Evolutionary conservation across 2,888 invertebrate species (phyloP).

Genomic region (Amphipyra berbera): DNA sequence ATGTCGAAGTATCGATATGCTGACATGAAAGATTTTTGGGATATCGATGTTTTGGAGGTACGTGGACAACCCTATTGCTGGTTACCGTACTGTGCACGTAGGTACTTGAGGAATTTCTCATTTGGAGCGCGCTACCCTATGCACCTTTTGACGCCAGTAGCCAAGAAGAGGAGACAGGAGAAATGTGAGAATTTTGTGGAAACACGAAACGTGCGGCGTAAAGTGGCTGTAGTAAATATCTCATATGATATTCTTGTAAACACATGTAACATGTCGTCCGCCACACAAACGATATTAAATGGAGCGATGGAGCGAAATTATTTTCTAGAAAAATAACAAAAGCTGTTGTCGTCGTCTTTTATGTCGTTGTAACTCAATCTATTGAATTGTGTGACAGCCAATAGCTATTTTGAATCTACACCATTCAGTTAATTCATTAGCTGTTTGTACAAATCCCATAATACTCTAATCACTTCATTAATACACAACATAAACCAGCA

Average conservation of each 20-base stretch:
- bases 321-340: too few species aligned
- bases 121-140: constrained; percentile 73
- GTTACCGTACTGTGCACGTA: constrained; percentile 60
- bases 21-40: background rate
- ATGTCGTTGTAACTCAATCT: too few species aligned
- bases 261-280: background rate
- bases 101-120: constrained; percentile 80
- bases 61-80: constrained; percentile 58
- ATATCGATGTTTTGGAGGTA: constrained; percentile 33
- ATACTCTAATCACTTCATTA: constrained; percentile 26
- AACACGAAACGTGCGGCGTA: constrained; percentile 20
- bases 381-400: too few species aligned
- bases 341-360: too few species aligned
- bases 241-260: constrained; percentile 1
- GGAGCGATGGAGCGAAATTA: too few species aligned
- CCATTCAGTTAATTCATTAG: background rate
- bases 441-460: constrained; percentile 3
- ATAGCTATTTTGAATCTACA: too few species aligned
- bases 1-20: constrained; percentile 17
- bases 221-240: constrained; percentile 21
- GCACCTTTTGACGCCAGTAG: constrained; percentile 62
- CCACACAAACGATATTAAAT: too few species aligned
- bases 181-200: constrained; percentile 49
- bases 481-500: constrained; percentile 32
- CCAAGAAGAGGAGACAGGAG: constrained; percentile 31